Evolutionary conservation across 2,888 invertebrate species (phyloP).

Genomic region (Orgyia antiqua): DNA sequence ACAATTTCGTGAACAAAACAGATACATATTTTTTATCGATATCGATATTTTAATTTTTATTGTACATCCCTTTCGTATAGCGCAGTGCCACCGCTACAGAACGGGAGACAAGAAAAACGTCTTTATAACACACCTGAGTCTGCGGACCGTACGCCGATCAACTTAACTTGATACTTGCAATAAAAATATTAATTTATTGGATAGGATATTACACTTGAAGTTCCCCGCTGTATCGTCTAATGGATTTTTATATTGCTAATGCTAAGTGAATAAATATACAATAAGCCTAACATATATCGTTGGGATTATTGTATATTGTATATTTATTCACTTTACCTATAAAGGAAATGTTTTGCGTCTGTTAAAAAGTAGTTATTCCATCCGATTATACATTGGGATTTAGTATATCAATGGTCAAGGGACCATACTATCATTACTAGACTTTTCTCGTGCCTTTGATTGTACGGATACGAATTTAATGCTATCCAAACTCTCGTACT

Average conservation of each 20-base stretch:
- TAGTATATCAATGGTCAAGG: not conserved
- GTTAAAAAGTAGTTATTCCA: no score
- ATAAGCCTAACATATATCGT: no score
- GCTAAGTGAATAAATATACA: no score
- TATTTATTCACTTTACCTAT: no score
- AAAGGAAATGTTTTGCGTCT: no score
- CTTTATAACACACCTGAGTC: slow-evolving; percentile 67
- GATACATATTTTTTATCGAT: not conserved
- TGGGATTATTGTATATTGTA: no score
- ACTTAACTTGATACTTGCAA: slow-evolving; percentile 43
- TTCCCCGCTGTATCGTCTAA: not conserved
- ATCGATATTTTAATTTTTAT: slow-evolving; percentile 5
- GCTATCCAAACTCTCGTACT: not conserved
- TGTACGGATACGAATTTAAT: not conserved
- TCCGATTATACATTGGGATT: no score
- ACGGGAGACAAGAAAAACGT: slow-evolving; percentile 65
- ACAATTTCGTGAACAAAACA: no score
- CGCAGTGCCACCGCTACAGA: slow-evolving; percentile 33
- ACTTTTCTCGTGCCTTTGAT: not conserved
- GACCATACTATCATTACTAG: not conserved
- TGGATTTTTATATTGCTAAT: no score
- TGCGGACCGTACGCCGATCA: slow-evolving; percentile 31
- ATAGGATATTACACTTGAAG: not conserved
- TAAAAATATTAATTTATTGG: slow-evolving; percentile 13
- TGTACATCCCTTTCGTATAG: slow-evolving; percentile 26